phyloP scores from a whole-genome alignment of 2,888 invertebrate species.

The Andrena bucephala region DNA sequence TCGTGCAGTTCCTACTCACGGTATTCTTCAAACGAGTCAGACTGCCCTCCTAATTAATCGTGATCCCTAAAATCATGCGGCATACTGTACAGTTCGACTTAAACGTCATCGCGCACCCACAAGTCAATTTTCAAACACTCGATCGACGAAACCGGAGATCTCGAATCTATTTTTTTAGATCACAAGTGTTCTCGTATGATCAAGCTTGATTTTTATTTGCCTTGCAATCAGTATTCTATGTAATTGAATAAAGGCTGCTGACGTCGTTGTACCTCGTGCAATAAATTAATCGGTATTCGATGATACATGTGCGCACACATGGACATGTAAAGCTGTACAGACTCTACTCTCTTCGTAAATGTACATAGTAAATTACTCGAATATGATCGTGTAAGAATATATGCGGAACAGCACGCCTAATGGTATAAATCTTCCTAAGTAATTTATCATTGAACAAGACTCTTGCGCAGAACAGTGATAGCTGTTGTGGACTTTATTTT shows the following conservation, averaged over 20 bases:
- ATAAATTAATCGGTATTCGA: constrained; percentile 28
- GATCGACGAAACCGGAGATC: constrained; percentile 34
- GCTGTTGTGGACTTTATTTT: not conserved
- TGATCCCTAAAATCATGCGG: not conserved
- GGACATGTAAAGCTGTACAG: constrained; percentile 64
- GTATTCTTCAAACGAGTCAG: constrained; percentile 36
- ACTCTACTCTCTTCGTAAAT: constrained; percentile 49
- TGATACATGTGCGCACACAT: constrained; percentile 2
- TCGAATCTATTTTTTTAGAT: constrained; percentile 57
- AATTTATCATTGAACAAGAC: constrained; percentile 32
- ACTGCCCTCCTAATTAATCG: constrained; percentile 62
- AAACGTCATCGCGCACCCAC: constrained; percentile 13
- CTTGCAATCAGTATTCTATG: constrained; percentile 36
- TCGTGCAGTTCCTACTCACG: constrained; percentile 38
- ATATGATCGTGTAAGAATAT: constrained; percentile 24
- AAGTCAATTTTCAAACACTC: constrained; percentile 34
- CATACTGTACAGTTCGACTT: constrained; percentile 29
- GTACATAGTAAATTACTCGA: constrained; percentile 60
- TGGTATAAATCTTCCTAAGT: constrained; percentile 33
- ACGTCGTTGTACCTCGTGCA: constrained; percentile 34
- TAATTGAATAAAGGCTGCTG: not conserved
- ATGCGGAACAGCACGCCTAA: constrained; percentile 32
- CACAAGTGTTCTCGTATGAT: constrained; percentile 7
- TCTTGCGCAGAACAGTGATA: constrained; percentile 20
- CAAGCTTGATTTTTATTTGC: constrained; percentile 28